phyloP scores from a whole-genome alignment of 2,113 vertebrate species.

The Nothobranchius kuhntae region DNA sequence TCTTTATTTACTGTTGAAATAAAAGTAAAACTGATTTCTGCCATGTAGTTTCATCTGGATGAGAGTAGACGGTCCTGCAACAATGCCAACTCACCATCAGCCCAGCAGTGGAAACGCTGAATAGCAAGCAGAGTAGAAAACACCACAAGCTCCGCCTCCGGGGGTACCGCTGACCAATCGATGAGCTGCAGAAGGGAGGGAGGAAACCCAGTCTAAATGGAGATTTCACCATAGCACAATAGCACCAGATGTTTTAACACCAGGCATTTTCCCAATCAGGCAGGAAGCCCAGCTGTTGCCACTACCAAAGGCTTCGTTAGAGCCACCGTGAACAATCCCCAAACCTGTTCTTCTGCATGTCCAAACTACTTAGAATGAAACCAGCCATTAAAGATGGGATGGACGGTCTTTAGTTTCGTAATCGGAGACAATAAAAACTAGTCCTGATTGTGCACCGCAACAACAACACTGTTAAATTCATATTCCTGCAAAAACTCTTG shows the following conservation, averaged over 20 bases:
- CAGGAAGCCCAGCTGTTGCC: background rate
- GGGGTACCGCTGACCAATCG: conserved; percentile 90
- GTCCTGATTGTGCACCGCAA: background rate
- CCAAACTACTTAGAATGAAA: background rate
- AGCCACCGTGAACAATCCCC: background rate
- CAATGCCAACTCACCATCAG: conserved; percentile 83
- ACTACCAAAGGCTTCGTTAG: conserved; percentile 1
- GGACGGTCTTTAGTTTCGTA: background rate
- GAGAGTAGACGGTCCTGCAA: background rate
- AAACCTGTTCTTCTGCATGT: background rate
- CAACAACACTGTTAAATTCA: background rate
- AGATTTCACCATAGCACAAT: background rate
- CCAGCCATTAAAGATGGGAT: background rate
- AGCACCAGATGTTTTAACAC: background rate
- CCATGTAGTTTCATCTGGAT: background rate
- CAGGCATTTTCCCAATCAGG: background rate
- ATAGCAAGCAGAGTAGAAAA: conserved; percentile 87
- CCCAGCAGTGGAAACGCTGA: conserved; percentile 86
- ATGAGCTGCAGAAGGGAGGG: conserved; percentile 77
- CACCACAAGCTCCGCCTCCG: conserved; percentile 89
- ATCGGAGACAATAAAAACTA: background rate
- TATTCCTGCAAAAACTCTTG: background rate
- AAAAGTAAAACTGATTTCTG: too few species aligned
- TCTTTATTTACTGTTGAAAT: too few species aligned
- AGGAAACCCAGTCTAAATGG: background rate